phyloP scores from a whole-genome alignment of 2,113 vertebrate genomes.

The Dicentrarchus labrax region DNA sequence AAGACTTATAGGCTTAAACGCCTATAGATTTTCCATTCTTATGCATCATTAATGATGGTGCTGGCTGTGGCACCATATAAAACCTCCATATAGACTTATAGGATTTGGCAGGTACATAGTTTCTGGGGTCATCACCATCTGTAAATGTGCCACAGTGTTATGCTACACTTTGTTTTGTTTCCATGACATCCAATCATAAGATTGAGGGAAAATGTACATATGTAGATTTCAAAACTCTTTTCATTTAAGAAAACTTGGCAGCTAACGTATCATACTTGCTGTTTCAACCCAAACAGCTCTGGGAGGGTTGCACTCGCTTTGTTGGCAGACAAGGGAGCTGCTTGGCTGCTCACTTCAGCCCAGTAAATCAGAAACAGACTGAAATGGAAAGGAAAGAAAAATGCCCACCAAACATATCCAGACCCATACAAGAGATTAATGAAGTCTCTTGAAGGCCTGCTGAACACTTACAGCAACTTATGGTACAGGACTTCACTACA shows the following conservation, averaged over 20 bases:
- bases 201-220: slow-evolving; percentile 41
- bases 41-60: slow-evolving; percentile 11
- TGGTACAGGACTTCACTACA: background rate
- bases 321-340: slow-evolving; percentile 64
- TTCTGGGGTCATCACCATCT: slow-evolving; percentile 13
- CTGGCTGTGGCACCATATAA: background rate
- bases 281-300: slow-evolving; percentile 59
- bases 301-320: slow-evolving; percentile 53
- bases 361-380: slow-evolving; percentile 80
- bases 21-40: slow-evolving; percentile 25
- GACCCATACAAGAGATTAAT: slow-evolving; percentile 43
- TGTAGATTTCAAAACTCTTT: slow-evolving; percentile 45
- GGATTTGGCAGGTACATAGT: slow-evolving; percentile 4
- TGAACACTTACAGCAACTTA: slow-evolving; percentile 12
- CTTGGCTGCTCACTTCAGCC: slow-evolving; percentile 68
- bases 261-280: slow-evolving; percentile 24
- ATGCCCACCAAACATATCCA: slow-evolving; percentile 58
- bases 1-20: slow-evolving; percentile 5
- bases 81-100: background rate
- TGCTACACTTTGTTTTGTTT: slow-evolving; percentile 47
- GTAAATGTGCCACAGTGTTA: slow-evolving; percentile 26
- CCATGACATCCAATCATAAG: slow-evolving; percentile 40
- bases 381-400: slow-evolving; percentile 65
- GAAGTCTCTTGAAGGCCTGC: slow-evolving; percentile 19
- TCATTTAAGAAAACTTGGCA: slow-evolving; percentile 61